Percentiles rank a stretch among this genome's conserved stretches.
phyloP scores from a whole-genome alignment of 1,140 invertebrate genomes.

The Lepidurus arcticus region DNA sequence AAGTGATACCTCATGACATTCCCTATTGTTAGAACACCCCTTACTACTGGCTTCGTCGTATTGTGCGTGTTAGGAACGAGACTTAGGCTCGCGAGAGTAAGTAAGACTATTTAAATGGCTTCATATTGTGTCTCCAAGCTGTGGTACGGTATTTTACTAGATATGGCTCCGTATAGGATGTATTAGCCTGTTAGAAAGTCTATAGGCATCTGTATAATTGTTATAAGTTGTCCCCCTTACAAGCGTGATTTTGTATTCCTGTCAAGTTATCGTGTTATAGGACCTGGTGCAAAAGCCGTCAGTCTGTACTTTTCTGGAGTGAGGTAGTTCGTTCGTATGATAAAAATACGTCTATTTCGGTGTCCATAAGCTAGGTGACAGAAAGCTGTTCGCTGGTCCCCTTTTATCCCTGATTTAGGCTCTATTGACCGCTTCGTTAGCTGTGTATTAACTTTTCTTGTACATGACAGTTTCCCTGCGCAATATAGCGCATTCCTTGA shows the following conservation, averaged over 20 bases:
- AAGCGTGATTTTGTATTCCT: not conserved
- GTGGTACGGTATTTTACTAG: not conserved
- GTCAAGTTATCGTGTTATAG: not conserved
- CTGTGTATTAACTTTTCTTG: conserved; percentile 15
- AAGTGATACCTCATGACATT: conserved; percentile 22
- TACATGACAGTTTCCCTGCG: not conserved
- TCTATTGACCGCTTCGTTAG: not conserved
- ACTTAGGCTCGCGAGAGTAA: not conserved
- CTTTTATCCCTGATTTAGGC: conserved; percentile 9
- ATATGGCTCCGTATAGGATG: not conserved
- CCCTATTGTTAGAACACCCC: not conserved
- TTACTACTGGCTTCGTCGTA: not conserved
- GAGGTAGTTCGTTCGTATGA: not conserved
- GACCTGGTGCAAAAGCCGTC: not conserved
- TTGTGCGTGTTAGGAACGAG: not conserved
- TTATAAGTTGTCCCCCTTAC: not conserved
- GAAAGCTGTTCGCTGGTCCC: not conserved
- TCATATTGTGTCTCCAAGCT: not conserved
- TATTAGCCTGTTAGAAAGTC: not conserved
- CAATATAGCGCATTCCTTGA: not conserved
- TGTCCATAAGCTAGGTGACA: not conserved
- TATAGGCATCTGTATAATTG: not conserved
- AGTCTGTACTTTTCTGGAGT: not conserved
- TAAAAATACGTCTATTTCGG: not conserved
- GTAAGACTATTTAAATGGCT: not conserved